phyloP scores from a whole-genome alignment of 2,113 vertebrate species.

The Geococcyx californianus region DNA sequence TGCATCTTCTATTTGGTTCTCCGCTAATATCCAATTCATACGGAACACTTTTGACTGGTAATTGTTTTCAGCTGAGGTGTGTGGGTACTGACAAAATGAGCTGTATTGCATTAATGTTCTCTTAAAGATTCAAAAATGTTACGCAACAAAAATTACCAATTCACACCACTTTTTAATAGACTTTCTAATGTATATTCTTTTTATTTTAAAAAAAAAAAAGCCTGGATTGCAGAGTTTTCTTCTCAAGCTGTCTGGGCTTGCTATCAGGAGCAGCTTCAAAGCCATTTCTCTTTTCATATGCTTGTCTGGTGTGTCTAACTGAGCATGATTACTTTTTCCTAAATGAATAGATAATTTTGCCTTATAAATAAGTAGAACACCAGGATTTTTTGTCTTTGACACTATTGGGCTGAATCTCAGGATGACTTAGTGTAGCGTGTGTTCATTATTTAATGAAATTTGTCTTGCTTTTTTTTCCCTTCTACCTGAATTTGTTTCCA shows the following conservation, averaged over 20 bases:
- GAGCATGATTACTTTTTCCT: slow-evolving; percentile 55
- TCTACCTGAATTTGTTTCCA: slow-evolving; percentile 14
- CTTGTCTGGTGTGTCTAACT: slow-evolving; percentile 61
- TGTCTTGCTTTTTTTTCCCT: neutral
- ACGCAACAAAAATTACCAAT: slow-evolving; percentile 35
- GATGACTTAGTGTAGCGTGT: neutral
- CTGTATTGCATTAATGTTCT: neutral
- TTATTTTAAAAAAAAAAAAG: neutral
- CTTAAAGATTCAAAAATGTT: slow-evolving; percentile 47
- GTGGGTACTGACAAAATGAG: neutral
- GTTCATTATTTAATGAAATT: slow-evolving; percentile 25
- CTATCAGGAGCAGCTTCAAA: slow-evolving; percentile 66
- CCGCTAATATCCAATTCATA: neutral
- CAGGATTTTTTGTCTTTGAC: neutral
- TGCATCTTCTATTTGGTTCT: neutral
- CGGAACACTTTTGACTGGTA: neutral
- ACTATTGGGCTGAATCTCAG: slow-evolving; percentile 6
- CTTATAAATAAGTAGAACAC: slow-evolving; percentile 14
- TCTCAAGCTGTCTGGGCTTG: slow-evolving; percentile 2
- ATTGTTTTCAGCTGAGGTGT: neutral
- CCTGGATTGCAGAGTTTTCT: neutral
- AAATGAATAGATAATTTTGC: slow-evolving; percentile 48
- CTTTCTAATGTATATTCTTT: slow-evolving; percentile 5
- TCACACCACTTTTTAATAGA: slow-evolving; percentile 13
- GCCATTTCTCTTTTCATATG: slow-evolving; percentile 57